Conservation (phyloP, 2,888 invertebrate species). For the Yponomeuta sedellus region DNA sequence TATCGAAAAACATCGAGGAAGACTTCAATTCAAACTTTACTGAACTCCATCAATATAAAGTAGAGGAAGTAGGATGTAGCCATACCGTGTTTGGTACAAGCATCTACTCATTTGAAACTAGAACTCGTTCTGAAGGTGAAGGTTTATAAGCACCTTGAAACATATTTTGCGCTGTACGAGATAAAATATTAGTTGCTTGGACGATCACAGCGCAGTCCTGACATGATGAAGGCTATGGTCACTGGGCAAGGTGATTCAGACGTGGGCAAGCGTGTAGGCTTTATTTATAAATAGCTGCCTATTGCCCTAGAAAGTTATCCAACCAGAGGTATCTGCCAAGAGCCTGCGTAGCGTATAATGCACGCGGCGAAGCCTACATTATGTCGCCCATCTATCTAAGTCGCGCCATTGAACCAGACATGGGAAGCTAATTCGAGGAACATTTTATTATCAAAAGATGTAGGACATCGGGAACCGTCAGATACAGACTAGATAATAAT, state of each 20-base stretch:
- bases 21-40: no score
- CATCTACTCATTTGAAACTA: no score
- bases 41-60: no score
- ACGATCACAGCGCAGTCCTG: slow-evolving; percentile 40
- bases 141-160: background rate
- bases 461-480: no score
- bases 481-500: no score
- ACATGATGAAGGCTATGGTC: slow-evolving; percentile 8
- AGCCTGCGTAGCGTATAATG: slow-evolving; percentile 58
- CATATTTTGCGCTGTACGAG: background rate
- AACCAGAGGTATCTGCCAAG: slow-evolving; percentile 60
- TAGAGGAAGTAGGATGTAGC: no score
- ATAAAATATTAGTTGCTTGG: slow-evolving; percentile 34
- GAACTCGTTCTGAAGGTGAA: background rate
- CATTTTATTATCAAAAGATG: no score
- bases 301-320: slow-evolving; percentile 66
- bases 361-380: slow-evolving; percentile 52
- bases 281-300: slow-evolving; percentile 64
- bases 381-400: slow-evolving; percentile 15
- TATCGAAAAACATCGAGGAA: no score
- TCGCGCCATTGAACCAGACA: background rate
- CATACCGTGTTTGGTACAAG: no score
- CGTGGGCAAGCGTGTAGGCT: slow-evolving; percentile 46
- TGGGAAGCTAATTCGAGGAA: no score
- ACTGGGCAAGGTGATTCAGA: slow-evolving; percentile 1